A percentile compares a stretch with the other conserved stretches of the same genome.
These are phyloP conservation scores for Corapipo altera DNA, from an alignment of 2,113 vertebrate genomes.

Conservation along the genomic window DNA sequence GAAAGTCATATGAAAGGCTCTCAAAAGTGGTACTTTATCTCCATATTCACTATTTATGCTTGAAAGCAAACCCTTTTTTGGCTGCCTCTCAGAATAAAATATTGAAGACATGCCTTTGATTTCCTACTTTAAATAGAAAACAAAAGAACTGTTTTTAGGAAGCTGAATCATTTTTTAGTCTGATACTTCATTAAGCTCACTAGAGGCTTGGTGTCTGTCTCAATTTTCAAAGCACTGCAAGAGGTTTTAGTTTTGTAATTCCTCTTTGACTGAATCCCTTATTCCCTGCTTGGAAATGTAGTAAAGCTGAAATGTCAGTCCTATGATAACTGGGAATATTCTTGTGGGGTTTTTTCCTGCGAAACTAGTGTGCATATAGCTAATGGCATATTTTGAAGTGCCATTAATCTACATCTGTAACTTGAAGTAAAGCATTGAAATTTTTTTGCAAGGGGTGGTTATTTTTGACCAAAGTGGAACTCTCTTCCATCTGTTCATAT, in stretches of 20 bases:
- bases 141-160: slow-evolving; percentile 45
- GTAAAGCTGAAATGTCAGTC: not conserved
- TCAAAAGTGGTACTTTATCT: slow-evolving; percentile 44
- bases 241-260: slow-evolving; percentile 20
- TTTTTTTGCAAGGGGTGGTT: not conserved
- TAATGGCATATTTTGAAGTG: not conserved
- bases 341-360: not conserved
- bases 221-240: not conserved
- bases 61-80: slow-evolving; percentile 26
- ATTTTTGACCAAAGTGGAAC: not conserved
- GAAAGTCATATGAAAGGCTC: slow-evolving; percentile 33
- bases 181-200: slow-evolving; percentile 33
- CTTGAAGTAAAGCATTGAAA: not conserved
- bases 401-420: not conserved
- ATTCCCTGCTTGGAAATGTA: not conserved
- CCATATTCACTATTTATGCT: not conserved
- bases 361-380: not conserved
- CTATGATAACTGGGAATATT: not conserved
- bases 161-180: slow-evolving; percentile 21
- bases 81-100: not conserved
- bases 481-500: not conserved
- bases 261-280: not conserved
- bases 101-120: not conserved
- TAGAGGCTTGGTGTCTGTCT: not conserved
- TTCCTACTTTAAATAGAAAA: slow-evolving; percentile 48